phyloP scores from a whole-genome alignment of 2,888 invertebrate genomes.

The Lacanobia wlatinum region DNA sequence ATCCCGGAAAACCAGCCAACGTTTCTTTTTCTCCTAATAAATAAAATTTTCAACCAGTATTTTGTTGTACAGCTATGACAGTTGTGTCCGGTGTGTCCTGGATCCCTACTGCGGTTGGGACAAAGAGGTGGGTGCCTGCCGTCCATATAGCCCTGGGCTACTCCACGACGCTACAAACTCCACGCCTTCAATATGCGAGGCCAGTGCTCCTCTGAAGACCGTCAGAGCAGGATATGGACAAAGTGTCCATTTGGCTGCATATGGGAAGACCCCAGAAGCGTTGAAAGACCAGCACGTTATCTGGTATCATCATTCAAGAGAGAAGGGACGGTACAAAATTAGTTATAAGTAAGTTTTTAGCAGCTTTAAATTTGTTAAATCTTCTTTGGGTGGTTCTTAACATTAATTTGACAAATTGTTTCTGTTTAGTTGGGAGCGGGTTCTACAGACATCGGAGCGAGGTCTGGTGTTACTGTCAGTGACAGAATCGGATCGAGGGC shows the following conservation, averaged over 20 bases:
- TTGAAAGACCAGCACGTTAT: conserved; percentile 85
- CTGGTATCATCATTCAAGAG: conserved; percentile 90
- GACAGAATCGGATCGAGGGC: conserved; percentile 91
- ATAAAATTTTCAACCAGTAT: not conserved
- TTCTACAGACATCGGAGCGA: conserved; percentile 91
- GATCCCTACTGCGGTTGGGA: conserved; percentile 94
- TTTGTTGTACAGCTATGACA: conserved; percentile 87
- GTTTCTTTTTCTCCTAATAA: not conserved
- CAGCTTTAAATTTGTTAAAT: not conserved
- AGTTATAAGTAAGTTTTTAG: conserved; percentile 88
- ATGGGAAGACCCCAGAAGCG: conserved; percentile 88
- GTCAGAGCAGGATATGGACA: conserved; percentile 92
- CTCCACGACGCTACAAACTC: conserved; percentile 92
- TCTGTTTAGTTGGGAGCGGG: conserved; percentile 89
- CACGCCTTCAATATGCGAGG: conserved; percentile 91
- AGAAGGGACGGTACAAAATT: conserved; percentile 90
- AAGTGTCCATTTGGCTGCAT: conserved; percentile 91
- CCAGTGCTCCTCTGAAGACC: conserved; percentile 89
- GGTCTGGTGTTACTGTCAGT: conserved; percentile 91
- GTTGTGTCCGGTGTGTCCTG: conserved; percentile 91
- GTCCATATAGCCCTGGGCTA: conserved; percentile 90
- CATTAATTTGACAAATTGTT: not conserved
- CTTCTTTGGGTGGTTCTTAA: not conserved
- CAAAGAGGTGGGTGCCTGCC: conserved; percentile 90
- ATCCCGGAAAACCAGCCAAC: not conserved